phyloP scores from a whole-genome alignment of 1,140 invertebrate genomes.

The Bombus waltoni region DNA sequence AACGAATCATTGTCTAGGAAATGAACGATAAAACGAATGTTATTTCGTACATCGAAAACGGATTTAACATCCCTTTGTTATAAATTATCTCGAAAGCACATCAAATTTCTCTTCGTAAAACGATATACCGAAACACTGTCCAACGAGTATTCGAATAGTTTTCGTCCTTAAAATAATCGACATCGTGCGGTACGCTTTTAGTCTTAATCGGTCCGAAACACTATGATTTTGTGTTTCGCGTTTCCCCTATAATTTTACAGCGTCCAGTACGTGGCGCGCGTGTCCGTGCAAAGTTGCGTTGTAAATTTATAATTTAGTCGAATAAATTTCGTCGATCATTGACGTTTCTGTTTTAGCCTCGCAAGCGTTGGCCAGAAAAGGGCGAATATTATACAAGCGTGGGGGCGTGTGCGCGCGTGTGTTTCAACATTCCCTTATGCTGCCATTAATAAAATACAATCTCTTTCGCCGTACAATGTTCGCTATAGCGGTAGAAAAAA shows the following conservation, averaged over 20 bases:
- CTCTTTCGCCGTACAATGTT: no score
- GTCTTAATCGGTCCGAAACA: neutral
- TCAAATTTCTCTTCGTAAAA: neutral
- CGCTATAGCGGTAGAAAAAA: no score
- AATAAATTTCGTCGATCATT: conserved; percentile 15
- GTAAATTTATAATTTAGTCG: neutral
- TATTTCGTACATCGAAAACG: no score
- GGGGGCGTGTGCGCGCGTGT: no score
- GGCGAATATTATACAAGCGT: neutral
- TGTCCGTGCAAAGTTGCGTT: no score
- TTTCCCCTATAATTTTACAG: neutral
- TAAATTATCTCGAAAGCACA: neutral
- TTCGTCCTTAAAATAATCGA: no score
- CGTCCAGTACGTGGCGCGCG: neutral
- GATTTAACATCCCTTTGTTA: neutral
- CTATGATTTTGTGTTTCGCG: neutral
- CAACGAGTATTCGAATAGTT: no score
- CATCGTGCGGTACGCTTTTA: neutral
- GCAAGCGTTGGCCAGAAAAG: neutral
- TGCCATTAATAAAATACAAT: no score
- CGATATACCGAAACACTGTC: no score
- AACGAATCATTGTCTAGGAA: no score
- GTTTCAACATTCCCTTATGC: no score
- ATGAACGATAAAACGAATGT: no score
- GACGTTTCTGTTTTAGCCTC: neutral